phyloP scores from a whole-genome alignment of 2,113 vertebrate genomes.

The Kobus ellipsiprymnus region DNA sequence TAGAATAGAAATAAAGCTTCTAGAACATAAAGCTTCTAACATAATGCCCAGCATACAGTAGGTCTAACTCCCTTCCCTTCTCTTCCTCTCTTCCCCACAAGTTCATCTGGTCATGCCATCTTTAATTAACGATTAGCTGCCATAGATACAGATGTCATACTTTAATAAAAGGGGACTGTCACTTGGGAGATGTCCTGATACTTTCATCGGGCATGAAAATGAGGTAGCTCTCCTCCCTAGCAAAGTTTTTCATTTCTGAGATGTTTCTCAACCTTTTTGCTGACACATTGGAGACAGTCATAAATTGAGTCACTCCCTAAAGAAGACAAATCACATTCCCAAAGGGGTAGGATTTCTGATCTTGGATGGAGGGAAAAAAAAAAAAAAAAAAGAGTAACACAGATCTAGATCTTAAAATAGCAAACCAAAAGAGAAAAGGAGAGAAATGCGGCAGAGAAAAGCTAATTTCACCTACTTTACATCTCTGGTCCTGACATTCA shows the following conservation, averaged over 20 bases:
- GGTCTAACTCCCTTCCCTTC: not conserved
- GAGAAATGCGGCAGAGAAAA: conserved; percentile 56
- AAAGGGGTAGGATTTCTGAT: conserved; percentile 18
- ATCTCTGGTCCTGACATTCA: conserved; percentile 77
- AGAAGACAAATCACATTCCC: conserved; percentile 42
- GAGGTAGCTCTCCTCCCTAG: not conserved
- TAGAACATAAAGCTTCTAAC: not conserved
- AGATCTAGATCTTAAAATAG: conserved; percentile 64
- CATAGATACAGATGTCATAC: not conserved
- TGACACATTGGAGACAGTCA: conserved; percentile 20
- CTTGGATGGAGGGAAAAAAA: conserved; percentile 34
- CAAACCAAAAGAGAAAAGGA: conserved; percentile 54
- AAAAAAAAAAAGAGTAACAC: not conserved
- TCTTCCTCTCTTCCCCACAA: not conserved
- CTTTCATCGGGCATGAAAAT: not conserved
- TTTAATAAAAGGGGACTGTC: not conserved
- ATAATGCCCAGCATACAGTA: not conserved
- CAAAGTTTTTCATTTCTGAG: not conserved
- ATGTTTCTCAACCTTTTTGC: conserved; percentile 23
- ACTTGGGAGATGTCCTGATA: not conserved
- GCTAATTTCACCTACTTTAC: conserved; percentile 66
- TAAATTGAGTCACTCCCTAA: conserved; percentile 43
- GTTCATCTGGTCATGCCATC: not conserved
- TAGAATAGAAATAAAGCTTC: conserved; percentile 26
- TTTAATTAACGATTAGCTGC: not conserved